These are phyloP conservation scores for Helogale parvula DNA, from an alignment of 2,113 vertebrate species.

Conservation along the genomic window DNA sequence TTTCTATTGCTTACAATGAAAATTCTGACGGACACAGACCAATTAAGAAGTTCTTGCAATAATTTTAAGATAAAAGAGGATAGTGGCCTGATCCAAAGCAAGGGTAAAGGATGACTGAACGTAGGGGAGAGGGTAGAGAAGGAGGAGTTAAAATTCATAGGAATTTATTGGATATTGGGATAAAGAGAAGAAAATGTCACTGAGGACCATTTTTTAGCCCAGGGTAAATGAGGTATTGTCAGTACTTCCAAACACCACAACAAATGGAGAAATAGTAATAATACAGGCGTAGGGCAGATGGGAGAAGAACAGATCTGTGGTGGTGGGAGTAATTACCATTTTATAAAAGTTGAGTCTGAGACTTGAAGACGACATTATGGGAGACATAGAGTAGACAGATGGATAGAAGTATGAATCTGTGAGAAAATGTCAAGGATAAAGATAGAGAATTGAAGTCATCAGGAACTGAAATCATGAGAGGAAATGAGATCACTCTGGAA, in stretches of 20 bases:
- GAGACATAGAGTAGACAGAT: conserved; percentile 68
- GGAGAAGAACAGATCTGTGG: not conserved
- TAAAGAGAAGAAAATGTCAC: not conserved
- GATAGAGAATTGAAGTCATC: conserved; percentile 76
- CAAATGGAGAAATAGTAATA: not conserved
- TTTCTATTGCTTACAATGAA: not conserved
- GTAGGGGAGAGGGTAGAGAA: not conserved
- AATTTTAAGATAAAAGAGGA: not conserved
- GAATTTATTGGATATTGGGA: not conserved
- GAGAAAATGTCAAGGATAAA: conserved; percentile 80
- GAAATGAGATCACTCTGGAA: conserved; percentile 80
- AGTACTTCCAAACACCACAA: not conserved
- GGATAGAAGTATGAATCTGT: conserved; percentile 64
- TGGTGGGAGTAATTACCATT: conserved; percentile 4
- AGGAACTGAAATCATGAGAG: conserved; percentile 78
- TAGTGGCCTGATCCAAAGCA: not conserved
- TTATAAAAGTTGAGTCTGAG: conserved; percentile 35
- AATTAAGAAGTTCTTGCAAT: not conserved
- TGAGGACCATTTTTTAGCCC: not conserved
- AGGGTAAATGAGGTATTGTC: not conserved
- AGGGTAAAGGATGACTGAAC: not conserved
- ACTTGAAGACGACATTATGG: conserved; percentile 34
- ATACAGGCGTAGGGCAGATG: not conserved
- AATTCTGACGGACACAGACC: not conserved
- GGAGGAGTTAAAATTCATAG: not conserved